Conservation (phyloP, 2,888 invertebrate species). For the Leptinotarsa peninsularis region DNA sequence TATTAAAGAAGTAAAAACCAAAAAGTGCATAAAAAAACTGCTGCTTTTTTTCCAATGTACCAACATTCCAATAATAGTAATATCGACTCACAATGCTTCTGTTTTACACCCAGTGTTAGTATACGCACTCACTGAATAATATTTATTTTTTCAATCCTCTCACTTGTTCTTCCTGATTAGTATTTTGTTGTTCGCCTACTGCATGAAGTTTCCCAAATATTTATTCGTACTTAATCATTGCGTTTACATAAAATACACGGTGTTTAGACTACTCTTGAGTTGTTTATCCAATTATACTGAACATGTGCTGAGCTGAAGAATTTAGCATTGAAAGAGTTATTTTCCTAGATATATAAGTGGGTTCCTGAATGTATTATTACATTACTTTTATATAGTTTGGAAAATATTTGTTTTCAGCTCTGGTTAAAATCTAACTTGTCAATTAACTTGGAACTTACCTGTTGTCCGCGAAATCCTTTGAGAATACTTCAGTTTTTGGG, state of each 20-base stretch:
- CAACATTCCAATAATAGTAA: too few species aligned
- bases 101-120: too few species aligned
- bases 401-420: too few species aligned
- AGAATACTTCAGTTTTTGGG: too few species aligned
- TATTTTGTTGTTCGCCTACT: conserved; percentile 16
- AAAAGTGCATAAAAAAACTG: too few species aligned
- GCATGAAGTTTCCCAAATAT: conserved; percentile 21
- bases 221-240: background rate
- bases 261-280: background rate
- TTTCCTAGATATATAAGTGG: background rate
- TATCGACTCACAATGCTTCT: background rate
- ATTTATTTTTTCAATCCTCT: conserved; percentile 4
- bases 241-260: background rate
- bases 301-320: background rate
- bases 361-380: too few species aligned
- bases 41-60: too few species aligned
- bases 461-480: too few species aligned
- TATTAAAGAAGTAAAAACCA: too few species aligned
- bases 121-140: background rate
- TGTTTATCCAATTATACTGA: background rate
- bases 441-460: too few species aligned
- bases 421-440: too few species aligned
- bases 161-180: background rate
- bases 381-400: too few species aligned
- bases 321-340: background rate